Evolutionary conservation across 2,797 vertebrate species (phyloP), one percentile per base, ranked within the genome.

Genomic region (Neosilurus mollespiculum): DNA sequence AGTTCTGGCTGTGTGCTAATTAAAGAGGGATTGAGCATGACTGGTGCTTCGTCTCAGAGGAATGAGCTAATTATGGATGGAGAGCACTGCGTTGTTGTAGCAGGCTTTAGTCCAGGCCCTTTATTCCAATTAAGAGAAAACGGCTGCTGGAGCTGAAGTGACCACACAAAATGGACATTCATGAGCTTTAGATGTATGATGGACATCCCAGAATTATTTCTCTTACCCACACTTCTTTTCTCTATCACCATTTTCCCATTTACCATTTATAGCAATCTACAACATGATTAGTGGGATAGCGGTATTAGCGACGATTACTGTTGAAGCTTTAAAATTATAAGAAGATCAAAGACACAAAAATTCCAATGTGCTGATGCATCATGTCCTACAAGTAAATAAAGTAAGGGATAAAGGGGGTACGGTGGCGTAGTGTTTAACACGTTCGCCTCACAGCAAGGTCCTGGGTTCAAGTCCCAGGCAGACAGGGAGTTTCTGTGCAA

Each of bases 11-110:
- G 78, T 86, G 84, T 81, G 87, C 83, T 86, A 86, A 86, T 86
- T 88, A 88, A 88, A 88, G 80, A 71, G 85, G 83, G 84, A 86
- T 72, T 87, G 76, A 81, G 80, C 81, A 65, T 73, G 69, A 78
- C 77, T 67, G 71, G 82, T 78, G 76, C 56, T 84, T 65, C 53
- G 43, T 88, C 87, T 83, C 87, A 3, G 81, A 84, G 72, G 83
- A 86, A n/a, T 14, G 61, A 83, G 72, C 62, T 88, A 86, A 88
- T 88, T 85, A 88, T 78, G 70, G 83, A 84, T 49, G 59, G 59
- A 78, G 76, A 78, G 76, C n/a, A 0, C 66, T 4, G n/a, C n/a
- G 16, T 64, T 64, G 59, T 78, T 59, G 76, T 78, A n/a, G 4
- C 59, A 78, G 59, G 37, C 76, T 49, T 78, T 37, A 11, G 58